phyloP scores from a whole-genome alignment of 2,113 vertebrate genomes.

The Mormyrus iriodes region DNA sequence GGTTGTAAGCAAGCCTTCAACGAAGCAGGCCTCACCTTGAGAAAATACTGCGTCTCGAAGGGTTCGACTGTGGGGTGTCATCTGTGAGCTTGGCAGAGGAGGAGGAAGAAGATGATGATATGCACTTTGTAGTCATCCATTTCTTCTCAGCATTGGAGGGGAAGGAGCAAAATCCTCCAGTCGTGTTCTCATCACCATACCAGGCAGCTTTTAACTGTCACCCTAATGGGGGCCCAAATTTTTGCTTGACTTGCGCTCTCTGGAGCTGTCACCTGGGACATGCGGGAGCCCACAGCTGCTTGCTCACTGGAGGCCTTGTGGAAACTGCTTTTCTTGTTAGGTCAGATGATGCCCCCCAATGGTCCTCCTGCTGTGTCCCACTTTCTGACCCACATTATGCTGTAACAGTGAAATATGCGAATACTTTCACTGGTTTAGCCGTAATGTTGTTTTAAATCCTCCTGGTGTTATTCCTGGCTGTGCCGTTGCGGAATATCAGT shows the following conservation, averaged over 20 bases:
- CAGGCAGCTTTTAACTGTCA: neutral
- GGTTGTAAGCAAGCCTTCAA: conserved; percentile 30
- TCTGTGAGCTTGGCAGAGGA: conserved; percentile 38
- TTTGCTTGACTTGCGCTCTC: neutral
- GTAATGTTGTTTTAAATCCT: neutral
- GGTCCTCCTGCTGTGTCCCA: neutral
- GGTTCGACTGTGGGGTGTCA: conserved; percentile 20
- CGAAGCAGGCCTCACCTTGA: conserved; percentile 35
- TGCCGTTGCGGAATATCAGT: neutral
- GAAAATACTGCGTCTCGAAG: neutral
- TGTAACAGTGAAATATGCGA: neutral
- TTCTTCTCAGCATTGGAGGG: conserved; percentile 33
- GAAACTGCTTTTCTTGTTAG: neutral
- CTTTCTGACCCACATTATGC: neutral
- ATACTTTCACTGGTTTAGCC: neutral
- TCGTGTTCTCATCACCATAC: neutral
- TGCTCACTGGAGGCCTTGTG: neutral
- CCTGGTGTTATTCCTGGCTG: neutral
- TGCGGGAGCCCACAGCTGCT: neutral
- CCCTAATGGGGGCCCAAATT: neutral
- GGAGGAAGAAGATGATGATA: neutral
- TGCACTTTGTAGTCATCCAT: conserved; percentile 42
- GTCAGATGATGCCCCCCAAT: neutral
- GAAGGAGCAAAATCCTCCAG: conserved; percentile 17
- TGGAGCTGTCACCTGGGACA: neutral